Evolutionary conservation across 37 sponge, comb jelly and placozoan genomes (phyloP), one percentile per base, ranked within the genome.

Genomic region (Ianthella basta): DNA sequence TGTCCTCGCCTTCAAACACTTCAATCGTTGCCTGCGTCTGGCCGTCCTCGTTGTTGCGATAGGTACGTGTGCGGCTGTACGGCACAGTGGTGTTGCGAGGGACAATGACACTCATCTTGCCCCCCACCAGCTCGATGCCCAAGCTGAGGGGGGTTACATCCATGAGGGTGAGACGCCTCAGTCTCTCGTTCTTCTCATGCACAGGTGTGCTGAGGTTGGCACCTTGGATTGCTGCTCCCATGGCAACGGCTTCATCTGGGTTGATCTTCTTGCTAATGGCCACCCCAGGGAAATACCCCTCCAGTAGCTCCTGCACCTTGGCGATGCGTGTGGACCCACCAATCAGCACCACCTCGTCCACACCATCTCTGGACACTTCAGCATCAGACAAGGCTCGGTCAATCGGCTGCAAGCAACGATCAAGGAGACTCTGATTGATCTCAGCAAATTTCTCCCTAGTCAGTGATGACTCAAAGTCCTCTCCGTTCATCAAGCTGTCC

Each of bases 171-270:
- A 97, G 91, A 0, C 92, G 89, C 36, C 78, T 65, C 20, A 91
- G 80, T 27, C 83, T 87, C 15, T 84, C 75, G 12, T 74, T 60
- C 72, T 92, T 91, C 60, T 88, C 72, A 24, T 97, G 95, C 32
- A 84, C 80, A 0, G 80, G 35, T 3, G 85, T 69, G 8, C 91
- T 81, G 24, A 97, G 87, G 65, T 97, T 94, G 6, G 95, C 97
- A 18, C 93, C 97, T 60, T 97, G 97, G 24, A 97, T 94, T 0
- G 95, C 95, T 13, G 97, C 97, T 15, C 97, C 97, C 91, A 97
- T 90, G 19, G 97, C 95, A 37, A 97, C 97, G 6, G 97, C 97
- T 59, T 97, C 97, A 73, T 97, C 97, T 21, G 97, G 97, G 55
- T 97, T 97, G 29, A 97, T 94, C 4, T 88, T 60, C 84, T 97